A percentile compares a stretch with the other conserved stretches of the same genome.
Conservation (phyloP, 2,888 invertebrate genomes). For the Pseudococcus jackbeardsleyi region DNA sequence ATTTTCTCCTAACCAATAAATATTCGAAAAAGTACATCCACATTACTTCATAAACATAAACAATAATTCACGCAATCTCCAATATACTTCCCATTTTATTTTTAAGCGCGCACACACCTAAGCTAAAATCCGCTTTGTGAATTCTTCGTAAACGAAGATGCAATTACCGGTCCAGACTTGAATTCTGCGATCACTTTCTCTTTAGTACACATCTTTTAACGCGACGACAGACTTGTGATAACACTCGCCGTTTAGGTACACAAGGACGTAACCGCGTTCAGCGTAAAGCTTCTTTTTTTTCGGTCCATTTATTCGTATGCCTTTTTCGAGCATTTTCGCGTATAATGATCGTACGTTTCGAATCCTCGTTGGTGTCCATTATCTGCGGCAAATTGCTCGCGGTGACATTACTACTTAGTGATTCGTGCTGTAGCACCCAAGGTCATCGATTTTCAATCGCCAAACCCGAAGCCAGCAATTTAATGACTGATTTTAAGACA, state of each 20-base stretch:
- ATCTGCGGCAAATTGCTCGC: slow-evolving; percentile 27
- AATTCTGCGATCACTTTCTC: slow-evolving; percentile 59
- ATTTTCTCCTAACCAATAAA: neutral
- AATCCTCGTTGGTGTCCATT: slow-evolving; percentile 1
- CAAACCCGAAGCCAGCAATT: slow-evolving; percentile 7
- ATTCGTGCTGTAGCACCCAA: slow-evolving; percentile 42
- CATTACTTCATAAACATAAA: neutral
- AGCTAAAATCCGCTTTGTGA: slow-evolving; percentile 42
- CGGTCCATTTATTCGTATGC: neutral
- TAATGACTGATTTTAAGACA: slow-evolving; percentile 55
- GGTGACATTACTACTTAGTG: slow-evolving; percentile 51
- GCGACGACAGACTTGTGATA: slow-evolving; percentile 54
- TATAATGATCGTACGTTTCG: slow-evolving; percentile 18
- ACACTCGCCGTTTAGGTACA: slow-evolving; percentile 52
- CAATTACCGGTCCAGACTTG: slow-evolving; percentile 57
- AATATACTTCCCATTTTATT: neutral
- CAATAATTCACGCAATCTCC: neutral
- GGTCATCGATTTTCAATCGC: slow-evolving; percentile 56
- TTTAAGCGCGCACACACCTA: neutral
- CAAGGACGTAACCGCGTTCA: slow-evolving; percentile 49
- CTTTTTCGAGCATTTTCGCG: slow-evolving; percentile 8
- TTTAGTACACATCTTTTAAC: slow-evolving; percentile 58
- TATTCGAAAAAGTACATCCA: neutral
- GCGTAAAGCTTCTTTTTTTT: neutral
- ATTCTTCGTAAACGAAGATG: slow-evolving; percentile 32